These are phyloP conservation scores for Armadillidium nasatum DNA, from an alignment of 1,140 invertebrate species.

Conservation along the genomic window DNA sequence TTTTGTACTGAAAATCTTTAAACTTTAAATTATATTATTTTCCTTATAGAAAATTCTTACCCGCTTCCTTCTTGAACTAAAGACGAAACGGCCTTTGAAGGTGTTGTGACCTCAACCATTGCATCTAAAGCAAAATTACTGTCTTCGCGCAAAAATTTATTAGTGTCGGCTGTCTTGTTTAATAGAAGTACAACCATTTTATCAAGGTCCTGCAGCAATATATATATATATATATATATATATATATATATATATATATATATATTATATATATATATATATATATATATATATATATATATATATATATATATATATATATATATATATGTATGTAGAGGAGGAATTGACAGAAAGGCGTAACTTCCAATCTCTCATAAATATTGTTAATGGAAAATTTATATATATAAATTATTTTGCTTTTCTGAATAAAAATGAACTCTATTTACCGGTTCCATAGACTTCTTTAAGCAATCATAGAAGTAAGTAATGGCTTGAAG, in stretches of 20 bases:
- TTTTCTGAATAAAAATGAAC: too few species aligned
- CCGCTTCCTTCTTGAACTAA: conserved; percentile 22
- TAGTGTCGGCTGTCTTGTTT: conserved; percentile 83
- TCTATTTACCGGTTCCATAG: conserved; percentile 72
- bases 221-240: conserved; percentile 5
- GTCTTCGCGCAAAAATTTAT: conserved; percentile 83
- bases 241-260: not conserved
- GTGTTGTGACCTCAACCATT: conserved; percentile 67
- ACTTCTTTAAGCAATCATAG: conserved; percentile 63
- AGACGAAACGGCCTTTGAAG: conserved; percentile 52
- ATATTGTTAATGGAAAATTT: too few species aligned
- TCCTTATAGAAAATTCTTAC: not conserved
- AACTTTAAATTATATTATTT: too few species aligned
- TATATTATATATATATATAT: conserved; percentile 16
- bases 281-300: conserved; percentile 17
- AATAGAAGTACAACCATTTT: conserved; percentile 73
- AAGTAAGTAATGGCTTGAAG: conserved; percentile 72
- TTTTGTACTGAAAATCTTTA: too few species aligned
- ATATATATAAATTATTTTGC: too few species aligned
- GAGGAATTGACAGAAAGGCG: too few species aligned
- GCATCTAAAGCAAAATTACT: conserved; percentile 72
- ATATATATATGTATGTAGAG: not conserved
- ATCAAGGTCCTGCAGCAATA: conserved; percentile 67
- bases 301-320: conserved; percentile 13
- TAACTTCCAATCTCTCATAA: too few species aligned